Base-by-base conservation (phyloP, 2,113 vertebrate species). In the Podarcis cretensis region DNA sequence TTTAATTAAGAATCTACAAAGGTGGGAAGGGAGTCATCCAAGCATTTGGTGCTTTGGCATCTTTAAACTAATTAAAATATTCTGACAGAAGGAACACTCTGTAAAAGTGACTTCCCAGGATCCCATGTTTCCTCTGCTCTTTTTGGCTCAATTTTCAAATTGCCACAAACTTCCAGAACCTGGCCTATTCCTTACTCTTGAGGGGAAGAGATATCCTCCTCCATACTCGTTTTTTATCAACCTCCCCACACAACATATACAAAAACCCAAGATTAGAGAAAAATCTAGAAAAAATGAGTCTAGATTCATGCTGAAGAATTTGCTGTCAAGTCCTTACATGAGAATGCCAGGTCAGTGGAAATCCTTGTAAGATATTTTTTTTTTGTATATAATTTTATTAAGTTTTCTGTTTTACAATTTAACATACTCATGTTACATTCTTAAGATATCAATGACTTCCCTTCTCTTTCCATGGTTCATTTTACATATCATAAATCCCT, bases 1-100 rank as follows among this genome's bases (percentile, higher is more conserved):
- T 94, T 95, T 90, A 89, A 89, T 94, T 88, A 59, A 83, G 83
- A 48, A 73, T 85, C 27, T 92, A 16, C n/a, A 90, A 54, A 27
- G 75, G 91, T 87, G 23, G 32, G 78, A 73, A 35, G 37, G 18
- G 92, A 92, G 71, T 71, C 85, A 77, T 88, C 82, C 75, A 86
- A 91, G 35, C 48, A 63, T 18, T 80, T 68, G 90, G 27, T 86
- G 65, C 90, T 84, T 81, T 35, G 93, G 59, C 48, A 78, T 93
- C 59, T 86, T 95, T 93, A 83, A 91, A 94, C 92, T 90, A 89
- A 90, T 95, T 87, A 83, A 77, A 90, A 40, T 88, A 43, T 80
- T 12, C 16, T 86, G 86, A 91, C 84, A 75, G 40, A 66, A 87
- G 86, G 85, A 86, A 93, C 87, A 92, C 25, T 16, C 8, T 1